phyloP scores from a whole-genome alignment of 2,888 invertebrate species.

The Philopedon plagiatum region DNA sequence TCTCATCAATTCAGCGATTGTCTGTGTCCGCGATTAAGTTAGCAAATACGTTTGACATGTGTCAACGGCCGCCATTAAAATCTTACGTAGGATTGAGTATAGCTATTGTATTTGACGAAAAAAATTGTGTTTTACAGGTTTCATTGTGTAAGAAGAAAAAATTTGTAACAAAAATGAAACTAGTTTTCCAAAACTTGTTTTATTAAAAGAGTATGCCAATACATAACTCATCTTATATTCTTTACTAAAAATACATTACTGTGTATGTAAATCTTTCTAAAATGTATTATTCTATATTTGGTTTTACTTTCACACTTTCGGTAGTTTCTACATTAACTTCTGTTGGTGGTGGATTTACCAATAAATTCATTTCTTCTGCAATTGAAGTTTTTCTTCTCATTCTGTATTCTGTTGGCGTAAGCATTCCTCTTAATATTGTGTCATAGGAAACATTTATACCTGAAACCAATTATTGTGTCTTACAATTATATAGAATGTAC shows the following conservation, averaged over 20 bases:
- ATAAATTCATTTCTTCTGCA: conserved; percentile 46
- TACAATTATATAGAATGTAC: no score
- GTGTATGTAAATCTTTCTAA: background rate
- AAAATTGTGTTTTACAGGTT: no score
- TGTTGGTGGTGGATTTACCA: conserved; percentile 31
- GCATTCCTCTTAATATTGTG: conserved; percentile 79
- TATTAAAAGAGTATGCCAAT: conserved; percentile 30
- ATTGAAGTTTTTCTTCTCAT: conserved; percentile 68
- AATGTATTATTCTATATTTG: background rate
- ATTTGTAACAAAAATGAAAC: background rate
- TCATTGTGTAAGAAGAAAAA: no score
- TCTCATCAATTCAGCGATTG: no score
- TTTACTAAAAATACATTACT: conserved; percentile 20
- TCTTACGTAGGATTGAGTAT: no score
- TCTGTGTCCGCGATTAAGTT: no score
- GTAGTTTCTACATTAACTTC: background rate
- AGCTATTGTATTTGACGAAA: no score
- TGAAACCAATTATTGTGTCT: no score
- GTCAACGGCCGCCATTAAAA: no score
- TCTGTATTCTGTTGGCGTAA: conserved; percentile 81
- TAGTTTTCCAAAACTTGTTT: conserved; percentile 5
- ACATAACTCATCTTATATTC: background rate
- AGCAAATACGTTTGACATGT: no score
- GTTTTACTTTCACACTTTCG: conserved; percentile 2
- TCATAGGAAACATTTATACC: conserved; percentile 76